Evolutionary conservation across 2,888 invertebrate species (phyloP).

Genomic region (Coecobrya sp.): DNA sequence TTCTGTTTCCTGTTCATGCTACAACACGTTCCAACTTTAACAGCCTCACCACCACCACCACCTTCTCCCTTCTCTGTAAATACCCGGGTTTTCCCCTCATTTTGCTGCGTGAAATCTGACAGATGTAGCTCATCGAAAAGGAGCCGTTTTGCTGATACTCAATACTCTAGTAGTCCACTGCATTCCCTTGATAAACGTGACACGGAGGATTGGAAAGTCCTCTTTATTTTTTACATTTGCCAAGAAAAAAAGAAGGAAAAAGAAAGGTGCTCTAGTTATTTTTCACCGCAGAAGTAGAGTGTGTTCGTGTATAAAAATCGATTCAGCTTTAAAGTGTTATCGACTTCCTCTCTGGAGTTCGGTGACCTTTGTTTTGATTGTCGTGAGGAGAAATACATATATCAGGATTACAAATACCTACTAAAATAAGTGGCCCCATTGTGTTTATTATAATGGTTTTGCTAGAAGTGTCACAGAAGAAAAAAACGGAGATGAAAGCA

Average conservation of each 20-base stretch:
- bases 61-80: not conserved
- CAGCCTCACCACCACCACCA: not conserved
- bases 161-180: too few relatives aligned
- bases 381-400: not conserved
- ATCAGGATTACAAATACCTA: not conserved
- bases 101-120: conserved; percentile 36
- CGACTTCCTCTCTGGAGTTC: not conserved
- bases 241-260: too few relatives aligned
- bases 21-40: conserved; percentile 4
- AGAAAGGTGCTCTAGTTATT: not conserved
- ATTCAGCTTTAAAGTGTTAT: not conserved
- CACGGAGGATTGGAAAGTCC: not conserved
- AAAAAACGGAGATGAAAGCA: not conserved
- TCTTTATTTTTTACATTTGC: too few relatives aligned
- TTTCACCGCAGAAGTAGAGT: not conserved
- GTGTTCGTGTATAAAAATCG: not conserved
- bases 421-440: not conserved
- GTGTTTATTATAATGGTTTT: not conserved
- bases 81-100: not conserved
- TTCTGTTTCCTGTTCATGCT: not conserved
- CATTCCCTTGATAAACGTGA: not conserved
- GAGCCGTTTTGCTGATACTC: not conserved
- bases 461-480: not conserved
- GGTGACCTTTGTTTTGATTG: not conserved
- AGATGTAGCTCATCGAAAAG: conserved; percentile 16